Conservation (phyloP, 2,113 vertebrate genomes). For the Ifrita kowaldi region DNA sequence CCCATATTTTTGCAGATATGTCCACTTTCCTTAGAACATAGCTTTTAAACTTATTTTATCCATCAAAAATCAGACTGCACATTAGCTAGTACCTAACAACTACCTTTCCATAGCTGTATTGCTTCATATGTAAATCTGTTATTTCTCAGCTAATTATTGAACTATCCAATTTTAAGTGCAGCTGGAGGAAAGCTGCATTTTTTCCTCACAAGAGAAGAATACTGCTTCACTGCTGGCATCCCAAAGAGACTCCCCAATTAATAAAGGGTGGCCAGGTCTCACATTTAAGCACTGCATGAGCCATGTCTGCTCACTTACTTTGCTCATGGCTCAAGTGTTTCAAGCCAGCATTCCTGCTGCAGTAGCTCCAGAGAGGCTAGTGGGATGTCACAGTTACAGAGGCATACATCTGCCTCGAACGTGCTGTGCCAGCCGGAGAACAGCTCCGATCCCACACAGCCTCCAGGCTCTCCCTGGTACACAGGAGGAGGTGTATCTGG, state of each 20-base stretch:
- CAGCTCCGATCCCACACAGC: neutral
- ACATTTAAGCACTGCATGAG: rapidly evolving
- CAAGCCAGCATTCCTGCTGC: neutral
- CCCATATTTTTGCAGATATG: neutral
- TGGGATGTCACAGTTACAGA: neutral
- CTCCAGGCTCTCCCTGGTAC: neutral
- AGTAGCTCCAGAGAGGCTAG: neutral
- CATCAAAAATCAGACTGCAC: neutral
- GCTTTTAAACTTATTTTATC: neutral
- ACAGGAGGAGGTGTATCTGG: neutral
- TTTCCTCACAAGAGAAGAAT: neutral
- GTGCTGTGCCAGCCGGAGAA: neutral
- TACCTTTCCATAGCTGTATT: neutral
- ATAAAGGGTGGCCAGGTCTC: neutral
- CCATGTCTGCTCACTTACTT: neutral
- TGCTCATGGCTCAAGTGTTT: neutral
- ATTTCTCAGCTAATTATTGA: neutral
- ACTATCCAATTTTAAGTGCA: neutral
- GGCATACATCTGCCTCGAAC: neutral
- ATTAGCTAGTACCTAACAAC: neutral
- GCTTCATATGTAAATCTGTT: neutral
- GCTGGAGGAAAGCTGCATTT: neutral
- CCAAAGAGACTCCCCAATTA: neutral
- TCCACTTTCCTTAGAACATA: neutral
- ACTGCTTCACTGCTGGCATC: neutral